Percentiles rank a stretch among this genome's conserved stretches.
These are phyloP conservation scores for Tricholauxania praeusta DNA, from an alignment of 2,888 invertebrate genomes.

Conservation along the genomic window DNA sequence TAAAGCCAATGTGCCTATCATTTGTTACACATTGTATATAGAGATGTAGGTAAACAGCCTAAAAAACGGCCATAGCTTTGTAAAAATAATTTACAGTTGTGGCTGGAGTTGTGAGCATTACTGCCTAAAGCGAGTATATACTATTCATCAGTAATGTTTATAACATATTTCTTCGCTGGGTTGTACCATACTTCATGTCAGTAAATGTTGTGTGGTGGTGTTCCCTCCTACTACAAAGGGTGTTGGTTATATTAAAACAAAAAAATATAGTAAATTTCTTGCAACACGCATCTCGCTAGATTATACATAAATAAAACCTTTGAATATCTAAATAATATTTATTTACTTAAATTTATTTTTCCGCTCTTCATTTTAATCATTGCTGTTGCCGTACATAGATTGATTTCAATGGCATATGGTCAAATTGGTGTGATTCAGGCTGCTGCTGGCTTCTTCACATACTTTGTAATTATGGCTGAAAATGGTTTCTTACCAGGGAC, in stretches of 20 bases:
- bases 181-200: no score
- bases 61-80: no score
- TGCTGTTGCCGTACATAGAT: constrained; percentile 70
- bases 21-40: no score
- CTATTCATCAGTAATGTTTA: no score
- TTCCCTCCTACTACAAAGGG: not conserved
- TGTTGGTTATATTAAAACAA: no score
- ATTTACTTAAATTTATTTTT: constrained; percentile 32
- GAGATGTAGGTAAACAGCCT: no score
- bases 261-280: constrained; percentile 4
- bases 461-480: constrained; percentile 99
- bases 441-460: constrained; percentile 99
- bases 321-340: constrained; percentile 24
- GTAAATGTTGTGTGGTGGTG: no score
- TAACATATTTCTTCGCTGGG: no score
- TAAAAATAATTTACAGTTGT: no score
- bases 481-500: constrained; percentile 94
- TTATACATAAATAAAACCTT: constrained; percentile 1
- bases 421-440: constrained; percentile 99
- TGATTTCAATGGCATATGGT: constrained; percentile 99
- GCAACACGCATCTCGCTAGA: constrained; percentile 4
- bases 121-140: no score
- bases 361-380: constrained; percentile 16
- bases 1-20: no score
- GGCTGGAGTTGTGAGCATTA: no score